Conservation (phyloP, 2,113 vertebrate genomes). For the Hemiprocne comata region DNA sequence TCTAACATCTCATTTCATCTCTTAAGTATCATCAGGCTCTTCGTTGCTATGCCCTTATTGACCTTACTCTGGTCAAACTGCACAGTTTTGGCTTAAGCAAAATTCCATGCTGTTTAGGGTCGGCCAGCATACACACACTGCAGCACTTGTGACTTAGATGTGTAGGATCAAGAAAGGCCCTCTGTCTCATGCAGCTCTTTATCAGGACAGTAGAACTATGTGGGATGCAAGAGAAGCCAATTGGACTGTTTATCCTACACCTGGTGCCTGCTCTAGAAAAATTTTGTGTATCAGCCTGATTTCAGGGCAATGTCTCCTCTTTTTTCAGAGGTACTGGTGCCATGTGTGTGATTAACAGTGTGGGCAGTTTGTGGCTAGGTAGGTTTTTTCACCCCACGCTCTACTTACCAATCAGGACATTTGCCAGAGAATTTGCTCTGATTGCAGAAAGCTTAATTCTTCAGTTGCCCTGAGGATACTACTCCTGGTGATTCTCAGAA, state of each 20-base stretch:
- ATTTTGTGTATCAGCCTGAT: rapidly evolving
- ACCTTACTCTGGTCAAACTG: not conserved
- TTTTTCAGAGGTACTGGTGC: not conserved
- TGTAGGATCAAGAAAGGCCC: not conserved
- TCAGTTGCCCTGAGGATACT: not conserved
- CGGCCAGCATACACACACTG: not conserved
- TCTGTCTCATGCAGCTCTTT: not conserved
- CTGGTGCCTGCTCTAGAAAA: not conserved
- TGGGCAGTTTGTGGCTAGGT: not conserved
- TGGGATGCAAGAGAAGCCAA: not conserved
- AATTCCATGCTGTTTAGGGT: not conserved
- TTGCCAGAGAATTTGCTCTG: not conserved
- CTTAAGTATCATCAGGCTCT: not conserved
- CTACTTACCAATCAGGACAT: not conserved
- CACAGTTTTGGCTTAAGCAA: not conserved
- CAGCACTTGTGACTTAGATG: not conserved
- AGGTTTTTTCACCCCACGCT: not conserved
- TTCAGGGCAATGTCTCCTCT: not conserved
- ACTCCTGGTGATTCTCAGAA: not conserved
- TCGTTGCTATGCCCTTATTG: not conserved
- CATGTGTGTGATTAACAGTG: not conserved
- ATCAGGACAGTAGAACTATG: not conserved
- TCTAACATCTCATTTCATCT: not conserved
- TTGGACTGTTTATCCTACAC: rapidly evolving
- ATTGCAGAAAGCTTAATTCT: constrained; percentile 22